Base-by-base conservation (phyloP, 1,140 invertebrate genomes). In the Lasioglossum albipes region DNA sequence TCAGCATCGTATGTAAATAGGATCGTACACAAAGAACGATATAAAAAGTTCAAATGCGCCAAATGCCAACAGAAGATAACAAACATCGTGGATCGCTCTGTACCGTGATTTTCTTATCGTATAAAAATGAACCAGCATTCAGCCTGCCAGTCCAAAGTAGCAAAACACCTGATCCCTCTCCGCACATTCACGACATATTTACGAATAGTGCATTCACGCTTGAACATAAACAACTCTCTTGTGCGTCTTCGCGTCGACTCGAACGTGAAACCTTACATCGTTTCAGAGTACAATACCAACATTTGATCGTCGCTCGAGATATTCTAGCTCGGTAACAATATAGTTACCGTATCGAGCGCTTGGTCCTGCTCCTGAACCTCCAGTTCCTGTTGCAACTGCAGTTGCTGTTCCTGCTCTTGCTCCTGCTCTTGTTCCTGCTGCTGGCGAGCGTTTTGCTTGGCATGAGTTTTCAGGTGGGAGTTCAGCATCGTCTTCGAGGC, bases 401-500 rank as follows among this genome's bases (percentile, higher is more conserved):
- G 36, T 59, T 66, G 45, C 45, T 49, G 45, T 49, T 49, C 52
- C n/a, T 72, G 73, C 13, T 79, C 69, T 20, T 72, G 73, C 12
- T 79, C 71, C 36, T 88, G 74, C 31, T 89, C 84, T 20, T 89
- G 85, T 6, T 88, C 85, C 10, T 87, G 84, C 12, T 89, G 83
- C 13, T 89, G 85, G 0, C 91, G 75, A 0, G 92, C 92, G 59
- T 80, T 92, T 74, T 93, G 93, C 64, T 93, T 93, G 0, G 92
- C 93, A 74, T 93, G 93, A 0, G 92, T 93, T 67, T 93, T 93
- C 0, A 93, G 67, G 61, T 93, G 93, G 0, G 92, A 93, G 76
- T 93, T 93, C 20, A 93, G 81, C 93, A 93, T 93, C 0, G 93
- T 93, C 75, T 93, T 93, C 10, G 91, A 93, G 49, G 92, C 93